Evolutionary conservation across 2,113 vertebrate species (phyloP).

Genomic region (Dipodomys merriami): DNA sequence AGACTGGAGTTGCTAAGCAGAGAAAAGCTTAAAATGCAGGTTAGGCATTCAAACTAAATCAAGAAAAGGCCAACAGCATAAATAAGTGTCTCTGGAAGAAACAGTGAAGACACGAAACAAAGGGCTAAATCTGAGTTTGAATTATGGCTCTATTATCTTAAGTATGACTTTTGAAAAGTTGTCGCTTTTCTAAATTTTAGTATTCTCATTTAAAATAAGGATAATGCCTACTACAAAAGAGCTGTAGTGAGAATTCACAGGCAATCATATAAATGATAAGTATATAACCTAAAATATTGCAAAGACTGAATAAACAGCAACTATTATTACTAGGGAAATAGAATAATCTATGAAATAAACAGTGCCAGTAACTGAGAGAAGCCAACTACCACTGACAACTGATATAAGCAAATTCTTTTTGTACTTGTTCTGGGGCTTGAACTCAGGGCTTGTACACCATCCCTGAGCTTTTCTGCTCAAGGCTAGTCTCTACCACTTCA

Average conservation of each 20-base stretch:
- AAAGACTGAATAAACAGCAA: background rate
- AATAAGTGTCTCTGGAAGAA: constrained; percentile 41
- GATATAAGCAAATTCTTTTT: too few relatives aligned
- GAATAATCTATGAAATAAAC: background rate
- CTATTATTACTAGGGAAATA: constrained; percentile 15
- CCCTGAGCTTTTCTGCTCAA: too few relatives aligned
- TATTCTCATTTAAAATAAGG: constrained; percentile 37
- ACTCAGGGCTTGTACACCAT: too few relatives aligned
- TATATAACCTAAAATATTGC: background rate
- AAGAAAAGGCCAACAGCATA: constrained; percentile 4
- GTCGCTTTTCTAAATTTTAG: constrained; percentile 44
- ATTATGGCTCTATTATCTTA: constrained; percentile 37
- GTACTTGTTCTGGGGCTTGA: too few relatives aligned
- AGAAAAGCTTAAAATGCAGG: constrained; percentile 10
- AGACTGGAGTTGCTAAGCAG: constrained; percentile 47
- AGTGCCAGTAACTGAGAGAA: constrained; percentile 9
- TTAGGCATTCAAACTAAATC: constrained; percentile 35
- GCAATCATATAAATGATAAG: constrained; percentile 18
- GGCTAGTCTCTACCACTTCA: too few relatives aligned
- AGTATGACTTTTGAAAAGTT: constrained; percentile 38
- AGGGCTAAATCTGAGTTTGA: constrained; percentile 36
- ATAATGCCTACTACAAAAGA: background rate
- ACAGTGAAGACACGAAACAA: background rate
- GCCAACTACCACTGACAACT: background rate
- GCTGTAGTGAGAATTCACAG: background rate